These are phyloP conservation scores for Cordilura impudica DNA, from an alignment of 2,888 invertebrate species.

Conservation along the genomic window DNA sequence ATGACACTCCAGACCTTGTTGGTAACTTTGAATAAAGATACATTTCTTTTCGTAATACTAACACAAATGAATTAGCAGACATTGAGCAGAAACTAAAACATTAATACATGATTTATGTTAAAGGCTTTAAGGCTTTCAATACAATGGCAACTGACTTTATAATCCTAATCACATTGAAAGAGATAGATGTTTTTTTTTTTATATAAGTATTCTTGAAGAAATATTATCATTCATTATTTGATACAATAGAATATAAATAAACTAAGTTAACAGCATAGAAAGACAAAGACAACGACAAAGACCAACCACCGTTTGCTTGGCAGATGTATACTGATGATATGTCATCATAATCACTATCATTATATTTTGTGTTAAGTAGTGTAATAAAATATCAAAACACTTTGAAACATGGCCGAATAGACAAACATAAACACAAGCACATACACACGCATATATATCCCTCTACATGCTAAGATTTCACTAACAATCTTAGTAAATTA, in stretches of 20 bases:
- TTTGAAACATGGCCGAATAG: neutral
- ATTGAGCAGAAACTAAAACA: neutral
- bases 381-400: slow-evolving; percentile 19
- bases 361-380: slow-evolving; percentile 12
- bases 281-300: neutral
- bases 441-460: neutral
- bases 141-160: neutral
- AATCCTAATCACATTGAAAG: neutral
- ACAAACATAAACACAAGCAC: neutral
- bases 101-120: slow-evolving; percentile 1
- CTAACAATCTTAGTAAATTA: slow-evolving; percentile 40
- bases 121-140: slow-evolving; percentile 1
- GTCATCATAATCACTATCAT: slow-evolving; percentile 35
- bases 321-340: neutral
- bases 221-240: slow-evolving; percentile 15
- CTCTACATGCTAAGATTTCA: slow-evolving; percentile 13
- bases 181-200: neutral
- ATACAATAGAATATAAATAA: neutral
- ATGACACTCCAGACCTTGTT: slow-evolving; percentile 27
- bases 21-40: neutral
- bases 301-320: neutral
- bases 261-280: neutral
- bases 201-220: neutral
- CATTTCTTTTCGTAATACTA: neutral
- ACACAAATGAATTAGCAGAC: neutral